Evolutionary conservation across 2,797 vertebrate species (phyloP), one percentile per base, ranked within the genome.

Genomic region (Sebastes oblongus): DNA sequence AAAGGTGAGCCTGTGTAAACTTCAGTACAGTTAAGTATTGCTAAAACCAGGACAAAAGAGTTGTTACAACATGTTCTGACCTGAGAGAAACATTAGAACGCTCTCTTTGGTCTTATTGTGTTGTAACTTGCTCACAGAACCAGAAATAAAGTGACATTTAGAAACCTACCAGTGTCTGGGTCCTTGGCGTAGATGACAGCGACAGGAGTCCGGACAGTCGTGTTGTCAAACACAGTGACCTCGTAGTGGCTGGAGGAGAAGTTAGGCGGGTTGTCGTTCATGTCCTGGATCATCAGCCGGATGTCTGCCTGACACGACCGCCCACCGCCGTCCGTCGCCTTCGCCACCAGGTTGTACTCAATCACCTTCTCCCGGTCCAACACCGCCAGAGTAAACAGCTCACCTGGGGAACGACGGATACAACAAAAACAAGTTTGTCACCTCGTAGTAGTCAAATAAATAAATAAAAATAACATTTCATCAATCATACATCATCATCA

Each of bases 161-260:
- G 30, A 65, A 18, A 30, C 20, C 75, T 90, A 99, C 98, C 97
- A 76, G 97, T 95, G 92, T 99, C 98, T 1, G 97, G 96, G 88
- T 99, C 98, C 78, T 96, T 96, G 90, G 98, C 98, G 82, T 96
- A 96, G 13, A 99, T 90, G 75, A 99, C 97, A 0, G 97, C 97
- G 5, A 99, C 86, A 0, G 98, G 98, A 0, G 98, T 98, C 83
- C 96, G 96, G 58, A 97, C 91, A 0, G 98, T 98, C 20, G 98
- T 99, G 95, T 99, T 99, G 94, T 99, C 98, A 6, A 98, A 99
- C 86, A 99, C 95, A 0, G 96, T 97, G 86, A 99, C 96, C 1
- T 97, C 88, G 4, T 97, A 99, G 91, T 97, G 97, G 39, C 93
- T 95, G 70, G 95, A 96, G 85, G 97, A 97, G 95, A 99, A 99